Percentiles rank a stretch among this genome's conserved stretches.
phyloP scores from a whole-genome alignment of 2,888 invertebrate species.

The Philereme vetulata region DNA sequence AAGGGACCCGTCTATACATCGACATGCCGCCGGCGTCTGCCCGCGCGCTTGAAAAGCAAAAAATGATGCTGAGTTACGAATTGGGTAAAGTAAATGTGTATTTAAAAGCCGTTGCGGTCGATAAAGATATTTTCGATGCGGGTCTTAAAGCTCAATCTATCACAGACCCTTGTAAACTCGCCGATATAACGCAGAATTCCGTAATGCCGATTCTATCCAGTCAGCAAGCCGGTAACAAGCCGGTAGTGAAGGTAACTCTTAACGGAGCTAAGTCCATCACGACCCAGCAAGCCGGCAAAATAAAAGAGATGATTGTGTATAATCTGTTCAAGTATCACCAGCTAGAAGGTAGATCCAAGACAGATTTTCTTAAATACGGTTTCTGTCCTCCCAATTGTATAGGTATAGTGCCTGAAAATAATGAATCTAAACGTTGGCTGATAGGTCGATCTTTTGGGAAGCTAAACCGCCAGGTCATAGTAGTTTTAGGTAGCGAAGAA shows the following conservation, averaged over 20 bases:
- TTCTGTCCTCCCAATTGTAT: constrained; percentile 61
- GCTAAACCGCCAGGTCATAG: constrained; percentile 50
- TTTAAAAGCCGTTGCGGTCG: constrained; percentile 68
- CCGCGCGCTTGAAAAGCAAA: constrained; percentile 61
- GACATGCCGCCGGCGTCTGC: constrained; percentile 74
- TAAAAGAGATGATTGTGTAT: constrained; percentile 66
- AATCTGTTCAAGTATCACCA: constrained; percentile 64
- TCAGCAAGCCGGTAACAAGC: constrained; percentile 16
- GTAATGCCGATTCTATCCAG: constrained; percentile 58
- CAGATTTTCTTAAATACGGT: constrained; percentile 69
- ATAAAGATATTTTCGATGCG: constrained; percentile 67
- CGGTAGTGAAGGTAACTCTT: constrained; percentile 59
- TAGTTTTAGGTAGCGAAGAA: constrained; percentile 56
- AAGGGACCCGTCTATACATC: constrained; percentile 71
- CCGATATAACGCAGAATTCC: constrained; percentile 45
- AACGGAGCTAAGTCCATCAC: constrained; percentile 58
- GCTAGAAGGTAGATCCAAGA: constrained; percentile 48
- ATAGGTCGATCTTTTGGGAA: constrained; percentile 56
- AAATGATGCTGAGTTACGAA: constrained; percentile 72
- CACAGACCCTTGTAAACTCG: constrained; percentile 40
- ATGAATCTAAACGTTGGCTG: constrained; percentile 65
- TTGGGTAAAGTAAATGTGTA: constrained; percentile 72
- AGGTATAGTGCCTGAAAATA: constrained; percentile 65
- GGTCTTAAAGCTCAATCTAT: constrained; percentile 56
- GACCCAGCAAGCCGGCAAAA: constrained; percentile 57